phyloP scores from a whole-genome alignment of 2,797 vertebrate genomes.

The Mormyrus hasselquistii region DNA sequence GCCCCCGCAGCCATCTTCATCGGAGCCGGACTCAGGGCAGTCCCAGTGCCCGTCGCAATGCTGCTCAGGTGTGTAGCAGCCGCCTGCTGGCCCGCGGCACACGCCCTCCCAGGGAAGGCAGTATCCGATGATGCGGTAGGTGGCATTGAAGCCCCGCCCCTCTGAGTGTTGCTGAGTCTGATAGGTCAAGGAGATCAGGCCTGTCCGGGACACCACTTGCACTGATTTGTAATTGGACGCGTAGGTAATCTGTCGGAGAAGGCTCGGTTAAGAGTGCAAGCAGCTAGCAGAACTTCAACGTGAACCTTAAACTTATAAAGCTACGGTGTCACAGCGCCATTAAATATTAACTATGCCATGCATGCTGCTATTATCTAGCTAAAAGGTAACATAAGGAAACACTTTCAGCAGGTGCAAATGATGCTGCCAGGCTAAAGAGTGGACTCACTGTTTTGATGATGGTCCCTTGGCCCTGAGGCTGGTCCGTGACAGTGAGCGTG shows the following conservation, averaged over 20 bases:
- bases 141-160: constrained; percentile 77
- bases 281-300: background rate
- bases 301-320: background rate
- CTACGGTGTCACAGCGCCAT: background rate
- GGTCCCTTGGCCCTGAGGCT: constrained; percentile 50
- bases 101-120: constrained; percentile 79
- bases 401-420: too few species aligned
- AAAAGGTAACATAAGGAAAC: background rate
- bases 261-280: background rate
- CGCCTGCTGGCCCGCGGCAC: constrained; percentile 66
- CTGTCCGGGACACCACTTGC: constrained; percentile 73
- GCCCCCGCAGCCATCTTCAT: constrained; percentile 72
- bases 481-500: constrained; percentile 63
- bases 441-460: constrained; percentile 61
- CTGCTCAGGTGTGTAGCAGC: constrained; percentile 73
- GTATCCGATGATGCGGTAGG: constrained; percentile 78
- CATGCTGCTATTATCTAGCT: background rate
- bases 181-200: constrained; percentile 67
- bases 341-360: background rate
- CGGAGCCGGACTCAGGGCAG: constrained; percentile 72
- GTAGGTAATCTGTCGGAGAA: constrained; percentile 63
- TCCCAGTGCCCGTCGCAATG: constrained; percentile 80
- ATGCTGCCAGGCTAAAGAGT: background rate
- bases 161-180: constrained; percentile 49
- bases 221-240: constrained; percentile 70